Base-by-base conservation (phyloP, 2,888 invertebrate genomes). In the Saturnia pavonia region DNA sequence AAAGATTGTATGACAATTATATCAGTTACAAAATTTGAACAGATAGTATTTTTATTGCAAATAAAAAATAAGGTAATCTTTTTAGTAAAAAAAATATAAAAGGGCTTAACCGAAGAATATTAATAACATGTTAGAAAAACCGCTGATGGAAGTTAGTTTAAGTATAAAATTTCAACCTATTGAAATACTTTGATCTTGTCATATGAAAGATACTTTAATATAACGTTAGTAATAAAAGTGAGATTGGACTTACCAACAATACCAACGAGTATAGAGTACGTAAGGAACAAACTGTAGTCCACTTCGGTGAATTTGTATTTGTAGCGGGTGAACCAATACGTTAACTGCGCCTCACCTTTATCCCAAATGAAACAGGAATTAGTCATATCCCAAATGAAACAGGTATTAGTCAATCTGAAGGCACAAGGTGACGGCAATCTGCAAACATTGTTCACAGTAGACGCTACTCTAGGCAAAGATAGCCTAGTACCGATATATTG, bases 271-370 rank as follows among this genome's bases (percentile, higher is more conserved):
- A 95, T 94, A 81, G 94, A 94, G 83, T 94, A 93, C 0, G 95
- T 94, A 74, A 92, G 88, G 85, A 94, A 95, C 79, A 95, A 86
- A 80, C 94, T 95, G 90, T 93, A 95, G 85, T 95, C 94, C 45
- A 95, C 91, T 78, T 94, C 94, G 77, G 94, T 94, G 94, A 95
- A 95, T 77, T 94, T 91, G 87, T 94, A 95, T 83, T 93, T 92
- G 86, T 91, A 92, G 77, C 95, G 91, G 1, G 94, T 92, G 84
- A 95, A 95, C 86, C 95, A 92, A 85, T 94, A 95, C 65, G 94
- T 94, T 83, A 95, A 91, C 85, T 94, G 94, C 82, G 91, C 89
- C 91, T 95, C 95, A 85, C 95, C 95, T 94, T 88, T 84, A 88
- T 83, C 81, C 85, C 86, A 90, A 91, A 91, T 74, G 86, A 91